A percentile compares a stretch with the other conserved stretches of the same genome.
These are phyloP conservation scores for Montifringilla adamsi DNA, from an alignment of 2,113 vertebrate genomes.

Conservation along the genomic window DNA sequence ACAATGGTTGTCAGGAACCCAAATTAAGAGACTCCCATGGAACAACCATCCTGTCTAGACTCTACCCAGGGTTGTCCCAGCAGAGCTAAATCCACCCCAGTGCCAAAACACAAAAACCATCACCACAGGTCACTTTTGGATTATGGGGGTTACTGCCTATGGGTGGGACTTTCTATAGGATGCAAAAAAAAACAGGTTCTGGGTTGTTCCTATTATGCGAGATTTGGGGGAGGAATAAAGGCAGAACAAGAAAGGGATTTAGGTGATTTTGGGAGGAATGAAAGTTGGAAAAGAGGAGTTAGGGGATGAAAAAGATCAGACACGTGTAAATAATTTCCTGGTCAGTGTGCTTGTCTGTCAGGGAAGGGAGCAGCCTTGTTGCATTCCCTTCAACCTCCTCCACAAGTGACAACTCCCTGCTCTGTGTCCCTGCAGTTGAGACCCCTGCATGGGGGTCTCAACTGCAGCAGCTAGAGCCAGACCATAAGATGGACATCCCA, in stretches of 20 bases:
- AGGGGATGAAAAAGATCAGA: not conserved
- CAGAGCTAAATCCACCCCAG: not conserved
- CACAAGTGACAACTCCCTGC: not conserved
- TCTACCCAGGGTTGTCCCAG: not conserved
- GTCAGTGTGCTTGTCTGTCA: not conserved
- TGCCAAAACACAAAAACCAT: not conserved
- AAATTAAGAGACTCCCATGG: not conserved
- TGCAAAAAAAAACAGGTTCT: not conserved
- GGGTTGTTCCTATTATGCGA: fast-evolving
- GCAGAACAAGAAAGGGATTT: not conserved
- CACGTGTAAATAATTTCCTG: not conserved
- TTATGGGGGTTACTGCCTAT: fast-evolving
- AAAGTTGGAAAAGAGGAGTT: not conserved
- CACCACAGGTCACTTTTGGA: not conserved
- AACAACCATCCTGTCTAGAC: fast-evolving
- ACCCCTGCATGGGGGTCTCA: not conserved
- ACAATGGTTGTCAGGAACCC: not conserved
- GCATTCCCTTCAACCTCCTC: not conserved
- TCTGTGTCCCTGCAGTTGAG: not conserved
- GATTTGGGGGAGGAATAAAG: not conserved
- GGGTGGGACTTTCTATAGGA: not conserved
- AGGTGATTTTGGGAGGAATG: not conserved
- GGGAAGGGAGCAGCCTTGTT: not conserved
- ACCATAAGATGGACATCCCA: not conserved
- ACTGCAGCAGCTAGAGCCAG: not conserved